phyloP scores from a whole-genome alignment of 2,113 vertebrate species.

The Cathartes aura region DNA sequence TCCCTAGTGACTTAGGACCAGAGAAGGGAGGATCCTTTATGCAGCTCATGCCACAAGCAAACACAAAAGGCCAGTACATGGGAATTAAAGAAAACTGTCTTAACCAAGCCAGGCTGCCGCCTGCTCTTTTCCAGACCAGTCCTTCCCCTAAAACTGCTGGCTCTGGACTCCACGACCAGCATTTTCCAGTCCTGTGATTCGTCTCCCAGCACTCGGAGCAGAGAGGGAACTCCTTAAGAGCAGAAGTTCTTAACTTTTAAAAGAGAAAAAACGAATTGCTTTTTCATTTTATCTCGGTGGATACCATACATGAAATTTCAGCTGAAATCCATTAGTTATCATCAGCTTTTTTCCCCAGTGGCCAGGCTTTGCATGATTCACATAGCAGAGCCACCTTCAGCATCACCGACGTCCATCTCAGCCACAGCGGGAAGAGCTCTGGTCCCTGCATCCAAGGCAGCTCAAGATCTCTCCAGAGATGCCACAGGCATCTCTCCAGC shows the following conservation, averaged over 20 bases:
- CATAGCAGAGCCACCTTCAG: neutral
- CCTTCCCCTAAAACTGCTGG: neutral
- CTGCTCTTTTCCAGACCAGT: neutral
- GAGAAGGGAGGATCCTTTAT: neutral
- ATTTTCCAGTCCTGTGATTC: neutral
- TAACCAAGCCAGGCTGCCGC: neutral
- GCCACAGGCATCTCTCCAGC: neutral
- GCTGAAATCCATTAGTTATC: neutral
- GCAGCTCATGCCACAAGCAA: neutral
- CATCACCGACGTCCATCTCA: neutral
- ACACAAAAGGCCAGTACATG: neutral
- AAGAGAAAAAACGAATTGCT: neutral
- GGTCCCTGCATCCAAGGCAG: neutral
- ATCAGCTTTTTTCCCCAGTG: neutral
- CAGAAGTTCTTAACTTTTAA: neutral
- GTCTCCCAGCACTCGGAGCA: neutral
- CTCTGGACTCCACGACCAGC: neutral
- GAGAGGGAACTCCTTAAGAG: neutral
- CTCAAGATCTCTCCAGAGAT: neutral
- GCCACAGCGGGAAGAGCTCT: neutral
- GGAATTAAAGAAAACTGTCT: neutral
- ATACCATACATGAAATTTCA: neutral
- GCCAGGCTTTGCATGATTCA: neutral
- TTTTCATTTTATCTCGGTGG: neutral
- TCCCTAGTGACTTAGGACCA: neutral